Evolutionary conservation across 2,797 vertebrate species (phyloP), one percentile per base, ranked within the genome.

Genomic region (Premnoplex brunnescens): DNA sequence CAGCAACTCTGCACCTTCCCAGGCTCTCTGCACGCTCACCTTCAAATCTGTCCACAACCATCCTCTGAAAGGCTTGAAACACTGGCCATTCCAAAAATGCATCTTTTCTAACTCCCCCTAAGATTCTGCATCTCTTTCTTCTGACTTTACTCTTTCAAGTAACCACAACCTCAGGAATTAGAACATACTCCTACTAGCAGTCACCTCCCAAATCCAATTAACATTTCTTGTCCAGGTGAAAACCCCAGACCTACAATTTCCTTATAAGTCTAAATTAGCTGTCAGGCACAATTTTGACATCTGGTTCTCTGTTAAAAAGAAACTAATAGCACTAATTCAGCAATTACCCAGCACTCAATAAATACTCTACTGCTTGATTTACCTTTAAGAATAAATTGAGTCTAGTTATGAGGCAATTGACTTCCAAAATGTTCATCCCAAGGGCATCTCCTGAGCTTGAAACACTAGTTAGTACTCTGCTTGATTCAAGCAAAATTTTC

Each of bases 321-420:
- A 91, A 75, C 10, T 43, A 41, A 34, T 64, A 75, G 3, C 37
- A 81, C n/a, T 66, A 60, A 88, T 94, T 92, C 84, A 88, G 69
- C 39, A 85, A 59, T 77, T 74, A 69, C 17, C 26, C 84, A 85
- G 27, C 81, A 91, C 41, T 72, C 64, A 89, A 67, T 88, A 90
- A 92, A 93, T 66, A 16, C 15, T 51, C 37, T 52, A 10, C 30
- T 77, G 30, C 18, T 89, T 68, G 75, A 91, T 93, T 91, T 81
- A 81, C 41, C 46, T 90, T 69, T 69, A 86, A 63, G 81, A 90
- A 91, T 69, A 72, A 88, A 78, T 26, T 37, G 8, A 43, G 12
- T 41, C 12, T 62, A 77, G 20, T 74, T 88, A 55, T 3, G 39
- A 78, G 39, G 51, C 13, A 86, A 23, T 7, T 67, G 68, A 58